Conservation (phyloP, 1,140 invertebrate genomes). For the Cydia amplana region DNA sequence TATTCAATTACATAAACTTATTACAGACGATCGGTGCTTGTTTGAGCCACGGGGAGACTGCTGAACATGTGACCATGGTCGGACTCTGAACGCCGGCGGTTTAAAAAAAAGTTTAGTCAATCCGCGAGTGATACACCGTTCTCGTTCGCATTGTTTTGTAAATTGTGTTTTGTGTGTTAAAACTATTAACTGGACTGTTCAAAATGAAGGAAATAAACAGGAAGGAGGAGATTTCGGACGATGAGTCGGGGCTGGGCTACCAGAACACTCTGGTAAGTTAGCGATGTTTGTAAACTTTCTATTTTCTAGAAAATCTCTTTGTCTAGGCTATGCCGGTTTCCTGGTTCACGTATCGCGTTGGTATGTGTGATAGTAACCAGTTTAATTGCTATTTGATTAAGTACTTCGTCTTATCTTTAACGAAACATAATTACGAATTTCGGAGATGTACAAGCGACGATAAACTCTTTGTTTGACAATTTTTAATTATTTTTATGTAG, state of each 20-base stretch:
- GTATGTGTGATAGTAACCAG: background rate
- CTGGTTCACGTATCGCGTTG: slow-evolving; percentile 16
- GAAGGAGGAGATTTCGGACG: slow-evolving; percentile 76
- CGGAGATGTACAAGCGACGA: background rate
- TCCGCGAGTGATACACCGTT: slow-evolving; percentile 36
- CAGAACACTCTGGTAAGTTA: slow-evolving; percentile 89
- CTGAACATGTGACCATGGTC: slow-evolving; percentile 49
- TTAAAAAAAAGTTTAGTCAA: slow-evolving; percentile 44
- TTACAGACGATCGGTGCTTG: slow-evolving; percentile 44
- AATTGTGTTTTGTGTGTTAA: slow-evolving; percentile 55
- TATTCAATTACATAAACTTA: slow-evolving; percentile 73
- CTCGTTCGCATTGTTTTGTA: slow-evolving; percentile 49
- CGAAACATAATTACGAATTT: background rate
- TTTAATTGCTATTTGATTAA: slow-evolving; percentile 2
- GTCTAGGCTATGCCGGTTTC: slow-evolving; percentile 5
- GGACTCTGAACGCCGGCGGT: slow-evolving; percentile 42
- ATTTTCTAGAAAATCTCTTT: slow-evolving; percentile 56
- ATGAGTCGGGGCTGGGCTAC: slow-evolving; percentile 86
- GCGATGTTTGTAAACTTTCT: slow-evolving; percentile 56
- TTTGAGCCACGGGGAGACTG: slow-evolving; percentile 47
- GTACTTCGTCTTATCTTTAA: background rate
- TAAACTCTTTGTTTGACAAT: background rate
- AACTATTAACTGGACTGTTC: slow-evolving; percentile 44
- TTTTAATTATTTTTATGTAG: background rate
- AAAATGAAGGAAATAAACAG: slow-evolving; percentile 64